Evolutionary conservation across 2,888 invertebrate species (phyloP).

Genomic region (Timema cristinae): DNA sequence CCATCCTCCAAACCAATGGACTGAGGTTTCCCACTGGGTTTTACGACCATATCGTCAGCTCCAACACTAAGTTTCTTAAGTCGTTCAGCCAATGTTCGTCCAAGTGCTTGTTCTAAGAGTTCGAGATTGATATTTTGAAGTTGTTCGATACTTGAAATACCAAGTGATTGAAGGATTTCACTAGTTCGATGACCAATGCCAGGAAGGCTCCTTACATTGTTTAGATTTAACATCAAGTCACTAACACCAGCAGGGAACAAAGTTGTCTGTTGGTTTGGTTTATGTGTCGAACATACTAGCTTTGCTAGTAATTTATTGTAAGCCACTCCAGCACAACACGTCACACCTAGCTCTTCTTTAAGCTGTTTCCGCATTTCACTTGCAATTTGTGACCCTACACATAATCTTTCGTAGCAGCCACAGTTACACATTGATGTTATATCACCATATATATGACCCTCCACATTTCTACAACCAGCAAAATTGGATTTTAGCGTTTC

Average conservation of each 20-base stretch:
- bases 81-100: conserved; percentile 22
- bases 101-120: conserved; percentile 50
- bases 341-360: conserved; percentile 64
- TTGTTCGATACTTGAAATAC: conserved; percentile 63
- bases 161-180: conserved; percentile 59
- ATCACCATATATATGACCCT: conserved; percentile 26
- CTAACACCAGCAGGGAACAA: conserved; percentile 66
- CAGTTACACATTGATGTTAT: conserved; percentile 38
- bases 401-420: conserved; percentile 27
- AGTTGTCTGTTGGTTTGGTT: conserved; percentile 79
- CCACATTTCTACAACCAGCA: conserved; percentile 32
- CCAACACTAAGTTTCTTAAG: conserved; percentile 54
- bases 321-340: conserved; percentile 77
- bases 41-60: conserved; percentile 68
- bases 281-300: conserved; percentile 55
- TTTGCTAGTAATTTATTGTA: conserved; percentile 83
- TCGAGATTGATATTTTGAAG: conserved; percentile 43
- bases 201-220: conserved; percentile 60
- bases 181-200: conserved; percentile 72
- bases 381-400: conserved; percentile 68
- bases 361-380: conserved; percentile 69
- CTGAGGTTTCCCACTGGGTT: conserved; percentile 70
- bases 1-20: conserved; percentile 78
- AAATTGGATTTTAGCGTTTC: conserved; percentile 19
- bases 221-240: conserved; percentile 61